These are phyloP conservation scores for Florisuga fusca DNA, from an alignment of 2,797 vertebrate species.

Conservation along the genomic window DNA sequence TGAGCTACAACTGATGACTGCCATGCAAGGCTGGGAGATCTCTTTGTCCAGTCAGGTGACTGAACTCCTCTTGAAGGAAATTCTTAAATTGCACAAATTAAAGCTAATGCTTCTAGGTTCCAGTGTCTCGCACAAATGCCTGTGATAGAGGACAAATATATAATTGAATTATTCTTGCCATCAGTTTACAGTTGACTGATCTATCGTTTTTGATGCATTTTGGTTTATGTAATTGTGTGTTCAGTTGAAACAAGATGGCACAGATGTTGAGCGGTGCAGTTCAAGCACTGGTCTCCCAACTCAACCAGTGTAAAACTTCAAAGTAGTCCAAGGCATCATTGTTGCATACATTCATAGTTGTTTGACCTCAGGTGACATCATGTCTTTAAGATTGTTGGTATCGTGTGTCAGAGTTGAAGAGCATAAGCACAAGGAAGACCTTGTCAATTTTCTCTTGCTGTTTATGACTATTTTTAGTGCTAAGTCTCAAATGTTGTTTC, in stretches of 20 bases:
- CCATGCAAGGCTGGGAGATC: conserved; percentile 68
- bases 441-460: background rate
- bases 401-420: background rate
- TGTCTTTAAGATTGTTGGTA: background rate
- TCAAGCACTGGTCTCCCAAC: conserved; percentile 12
- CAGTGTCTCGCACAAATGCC: conserved; percentile 44
- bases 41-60: conserved; percentile 42
- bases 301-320: background rate
- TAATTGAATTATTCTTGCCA: conserved; percentile 19
- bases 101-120: conserved; percentile 26
- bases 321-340: background rate
- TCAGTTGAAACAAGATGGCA: background rate
- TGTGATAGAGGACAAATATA: background rate
- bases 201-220: conserved; percentile 30
- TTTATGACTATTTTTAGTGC: background rate
- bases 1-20: conserved; percentile 83
- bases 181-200: conserved; percentile 12
- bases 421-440: background rate
- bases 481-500: background rate
- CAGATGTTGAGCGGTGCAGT: background rate
- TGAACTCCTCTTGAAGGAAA: conserved; percentile 48
- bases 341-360: background rate
- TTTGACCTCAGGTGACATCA: background rate
- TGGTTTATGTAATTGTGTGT: conserved; percentile 15
- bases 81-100: conserved; percentile 32